Percentiles rank a stretch among this genome's conserved stretches.
These are phyloP conservation scores for Pristionchus entomophagus DNA, from an alignment of 2,888 invertebrate species.

Conservation along the genomic window DNA sequence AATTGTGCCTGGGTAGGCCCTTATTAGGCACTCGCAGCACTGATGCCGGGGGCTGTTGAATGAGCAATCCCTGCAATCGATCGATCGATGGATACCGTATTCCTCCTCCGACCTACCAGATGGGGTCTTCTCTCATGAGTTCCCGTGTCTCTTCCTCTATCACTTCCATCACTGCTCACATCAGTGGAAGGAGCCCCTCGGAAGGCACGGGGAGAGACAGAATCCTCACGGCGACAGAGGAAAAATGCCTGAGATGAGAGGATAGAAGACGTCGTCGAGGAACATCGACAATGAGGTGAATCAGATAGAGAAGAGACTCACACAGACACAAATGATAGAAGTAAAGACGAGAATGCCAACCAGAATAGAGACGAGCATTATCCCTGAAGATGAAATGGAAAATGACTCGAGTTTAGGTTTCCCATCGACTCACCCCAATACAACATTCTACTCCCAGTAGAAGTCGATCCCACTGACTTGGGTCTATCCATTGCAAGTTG, in stretches of 20 bases:
- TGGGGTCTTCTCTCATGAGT: neutral
- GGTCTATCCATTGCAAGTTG: slow-evolving; percentile 43
- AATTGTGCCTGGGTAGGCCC: slow-evolving; percentile 7
- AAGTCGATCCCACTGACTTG: neutral
- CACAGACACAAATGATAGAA: slow-evolving; percentile 15
- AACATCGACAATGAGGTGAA: neutral
- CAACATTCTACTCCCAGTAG: neutral
- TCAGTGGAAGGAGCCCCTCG: slow-evolving; percentile 35
- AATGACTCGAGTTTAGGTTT: neutral
- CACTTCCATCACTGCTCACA: slow-evolving; percentile 35
- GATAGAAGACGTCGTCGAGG: neutral
- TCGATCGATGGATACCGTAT: neutral
- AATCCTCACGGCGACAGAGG: neutral
- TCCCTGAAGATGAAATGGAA: neutral
- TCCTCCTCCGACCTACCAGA: neutral
- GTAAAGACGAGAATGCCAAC: slow-evolving; percentile 28
- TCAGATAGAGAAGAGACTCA: neutral
- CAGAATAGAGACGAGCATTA: slow-evolving; percentile 1
- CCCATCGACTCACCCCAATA: slow-evolving; percentile 39
- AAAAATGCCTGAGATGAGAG: neutral
- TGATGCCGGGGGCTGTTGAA: neutral
- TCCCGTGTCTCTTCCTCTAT: slow-evolving; percentile 2
- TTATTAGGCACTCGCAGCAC: neutral
- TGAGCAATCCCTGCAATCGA: neutral
- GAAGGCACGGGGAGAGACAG: neutral